Conservation (phyloP, 2,888 invertebrate genomes). For the Anorthoa munda region DNA sequence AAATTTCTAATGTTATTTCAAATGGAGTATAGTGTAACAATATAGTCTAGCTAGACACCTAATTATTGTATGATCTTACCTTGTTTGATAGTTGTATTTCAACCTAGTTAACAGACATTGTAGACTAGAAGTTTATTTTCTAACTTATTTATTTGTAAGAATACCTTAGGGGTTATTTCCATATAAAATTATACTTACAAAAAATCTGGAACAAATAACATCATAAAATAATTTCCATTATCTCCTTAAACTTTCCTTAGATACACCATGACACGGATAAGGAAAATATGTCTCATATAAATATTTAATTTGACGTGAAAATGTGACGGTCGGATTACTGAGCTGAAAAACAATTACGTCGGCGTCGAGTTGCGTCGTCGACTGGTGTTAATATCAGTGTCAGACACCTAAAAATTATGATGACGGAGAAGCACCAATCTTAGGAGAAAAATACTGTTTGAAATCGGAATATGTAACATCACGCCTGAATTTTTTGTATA, state of each 20-base stretch:
- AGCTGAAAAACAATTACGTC: slow-evolving; percentile 51
- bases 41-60: no score
- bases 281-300: slow-evolving; percentile 8
- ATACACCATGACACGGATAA: background rate
- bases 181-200: background rate
- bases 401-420: slow-evolving; percentile 9
- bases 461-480: background rate
- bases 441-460: background rate
- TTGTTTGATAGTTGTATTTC: no score
- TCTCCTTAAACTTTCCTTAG: background rate
- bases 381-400: slow-evolving; percentile 31
- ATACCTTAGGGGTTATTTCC: background rate
- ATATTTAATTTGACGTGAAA: slow-evolving; percentile 37
- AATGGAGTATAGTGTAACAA: no score
- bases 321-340: slow-evolving; percentile 24
- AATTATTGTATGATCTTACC: no score
- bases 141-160: background rate
- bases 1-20: no score
- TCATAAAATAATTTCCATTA: background rate
- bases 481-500: background rate
- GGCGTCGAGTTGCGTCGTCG: slow-evolving; percentile 10
- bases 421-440: background rate
- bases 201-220: background rate
- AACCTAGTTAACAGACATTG: no score
- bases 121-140: background rate